Percentiles rank a stretch among this genome's conserved stretches.
Conservation (phyloP, 2,888 invertebrate genomes). For the Drosophila neotestacea region DNA sequence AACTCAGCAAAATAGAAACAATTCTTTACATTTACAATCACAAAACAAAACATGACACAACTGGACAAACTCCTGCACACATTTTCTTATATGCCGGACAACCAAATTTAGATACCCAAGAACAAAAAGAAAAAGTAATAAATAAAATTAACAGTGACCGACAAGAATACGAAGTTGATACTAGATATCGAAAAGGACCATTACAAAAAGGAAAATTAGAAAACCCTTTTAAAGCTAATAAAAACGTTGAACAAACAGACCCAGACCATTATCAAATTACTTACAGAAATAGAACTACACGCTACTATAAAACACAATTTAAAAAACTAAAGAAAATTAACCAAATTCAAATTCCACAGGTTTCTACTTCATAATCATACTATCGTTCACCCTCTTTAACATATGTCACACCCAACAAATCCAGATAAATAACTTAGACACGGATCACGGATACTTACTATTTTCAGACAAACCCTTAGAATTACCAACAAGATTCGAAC, state of each 20-base stretch:
- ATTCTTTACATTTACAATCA: background rate
- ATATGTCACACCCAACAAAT: background rate
- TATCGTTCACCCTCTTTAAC: background rate
- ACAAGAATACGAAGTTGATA: conserved; percentile 5
- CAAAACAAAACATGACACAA: background rate
- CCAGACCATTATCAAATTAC: conserved; percentile 2
- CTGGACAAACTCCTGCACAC: conserved; percentile 1
- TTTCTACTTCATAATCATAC: background rate
- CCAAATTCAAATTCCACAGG: background rate
- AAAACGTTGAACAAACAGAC: conserved; percentile 12
- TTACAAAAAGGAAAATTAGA: conserved; percentile 14
- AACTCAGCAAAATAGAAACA: background rate
- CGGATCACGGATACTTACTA: background rate
- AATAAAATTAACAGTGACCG: conserved; percentile 2
- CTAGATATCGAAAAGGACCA: background rate
- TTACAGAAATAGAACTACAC: conserved; percentile 9
- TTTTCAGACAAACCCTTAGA: background rate
- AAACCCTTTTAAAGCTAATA: conserved; percentile 5
- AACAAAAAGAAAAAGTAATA: background rate
- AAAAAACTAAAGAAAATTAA: conserved; percentile 12
- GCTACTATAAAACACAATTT: conserved; percentile 12
- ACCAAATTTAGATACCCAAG: conserved; percentile 1
- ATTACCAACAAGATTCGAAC: background rate
- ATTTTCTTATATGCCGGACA: conserved; percentile 6
- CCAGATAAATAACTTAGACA: background rate